A percentile compares a stretch with the other conserved stretches of the same genome.
phyloP scores from a whole-genome alignment of 2,113 vertebrate genomes.

The Alouatta palliata region DNA sequence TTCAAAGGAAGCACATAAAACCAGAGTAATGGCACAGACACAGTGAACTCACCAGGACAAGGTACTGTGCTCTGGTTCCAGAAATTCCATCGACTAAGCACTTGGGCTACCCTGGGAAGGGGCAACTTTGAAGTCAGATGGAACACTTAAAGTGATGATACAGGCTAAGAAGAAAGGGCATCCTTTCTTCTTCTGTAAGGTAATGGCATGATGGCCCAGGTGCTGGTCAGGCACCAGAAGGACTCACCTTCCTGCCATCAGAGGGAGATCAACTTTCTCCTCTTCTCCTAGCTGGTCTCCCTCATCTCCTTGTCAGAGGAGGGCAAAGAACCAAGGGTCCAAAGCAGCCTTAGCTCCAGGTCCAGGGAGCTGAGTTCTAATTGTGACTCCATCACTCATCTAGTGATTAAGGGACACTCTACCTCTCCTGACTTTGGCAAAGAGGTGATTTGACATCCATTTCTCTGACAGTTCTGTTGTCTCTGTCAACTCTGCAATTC shows the following conservation, averaged over 20 bases:
- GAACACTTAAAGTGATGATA: not conserved
- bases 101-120: not conserved
- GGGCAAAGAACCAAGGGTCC: not conserved
- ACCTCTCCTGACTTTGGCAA: not conserved
- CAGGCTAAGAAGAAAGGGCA: not conserved
- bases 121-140: not conserved
- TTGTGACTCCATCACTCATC: not conserved
- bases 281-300: not conserved
- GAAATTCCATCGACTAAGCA: not conserved
- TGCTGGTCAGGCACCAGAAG: not conserved
- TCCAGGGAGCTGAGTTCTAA: not conserved
- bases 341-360: not conserved
- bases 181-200: not conserved
- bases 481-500: constrained; percentile 27
- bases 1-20: not conserved
- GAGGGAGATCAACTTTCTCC: not conserved
- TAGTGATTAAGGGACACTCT: not conserved
- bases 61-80: not conserved
- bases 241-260: not conserved
- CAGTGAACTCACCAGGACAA: not conserved
- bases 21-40: not conserved
- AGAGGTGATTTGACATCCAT: not conserved
- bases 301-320: not conserved
- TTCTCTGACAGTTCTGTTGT: constrained; percentile 47
- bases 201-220: not conserved